Evolutionary conservation across 2,888 invertebrate species (phyloP).

Genomic region (Phorcus lineatus): DNA sequence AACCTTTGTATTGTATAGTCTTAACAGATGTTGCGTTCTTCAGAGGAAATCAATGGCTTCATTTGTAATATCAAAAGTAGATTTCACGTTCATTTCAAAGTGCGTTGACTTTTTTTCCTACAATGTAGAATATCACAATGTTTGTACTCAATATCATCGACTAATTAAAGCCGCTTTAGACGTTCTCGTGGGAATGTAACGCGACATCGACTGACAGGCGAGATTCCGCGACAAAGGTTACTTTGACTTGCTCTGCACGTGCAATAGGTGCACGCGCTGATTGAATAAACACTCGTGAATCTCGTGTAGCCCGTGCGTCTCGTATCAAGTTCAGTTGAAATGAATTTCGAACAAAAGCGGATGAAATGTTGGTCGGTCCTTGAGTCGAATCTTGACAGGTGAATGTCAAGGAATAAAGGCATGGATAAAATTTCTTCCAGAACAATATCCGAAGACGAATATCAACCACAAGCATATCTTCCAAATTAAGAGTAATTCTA

Average conservation of each 20-base stretch:
- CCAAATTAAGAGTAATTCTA: slow-evolving; percentile 12
- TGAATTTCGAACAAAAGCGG: slow-evolving; percentile 6
- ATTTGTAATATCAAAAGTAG: neutral
- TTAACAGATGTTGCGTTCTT: neutral
- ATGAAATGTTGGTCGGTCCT: neutral
- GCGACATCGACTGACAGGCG: neutral
- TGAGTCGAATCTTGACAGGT: neutral
- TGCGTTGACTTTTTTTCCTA: neutral
- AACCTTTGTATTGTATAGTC: too few relatives aligned
- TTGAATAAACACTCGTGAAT: slow-evolving; percentile 1
- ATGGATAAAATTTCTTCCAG: neutral
- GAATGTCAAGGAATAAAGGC: neutral
- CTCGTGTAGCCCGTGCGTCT: neutral
- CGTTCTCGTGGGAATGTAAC: slow-evolving; percentile 7
- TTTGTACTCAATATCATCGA: slow-evolving; percentile 15
- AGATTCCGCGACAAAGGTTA: slow-evolving; percentile 11
- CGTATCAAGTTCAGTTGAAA: slow-evolving; percentile 9
- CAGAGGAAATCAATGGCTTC: neutral
- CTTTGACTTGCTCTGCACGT: slow-evolving; percentile 12
- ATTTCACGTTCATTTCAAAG: neutral
- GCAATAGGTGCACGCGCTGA: slow-evolving; percentile 7
- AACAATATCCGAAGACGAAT: slow-evolving; percentile 9
- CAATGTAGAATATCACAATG: neutral
- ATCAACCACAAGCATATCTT: slow-evolving; percentile 11
- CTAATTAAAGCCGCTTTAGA: slow-evolving; percentile 1